Evolutionary conservation across 1,140 invertebrate species (phyloP).

Genomic region (Drosophila nigrodunni): DNA sequence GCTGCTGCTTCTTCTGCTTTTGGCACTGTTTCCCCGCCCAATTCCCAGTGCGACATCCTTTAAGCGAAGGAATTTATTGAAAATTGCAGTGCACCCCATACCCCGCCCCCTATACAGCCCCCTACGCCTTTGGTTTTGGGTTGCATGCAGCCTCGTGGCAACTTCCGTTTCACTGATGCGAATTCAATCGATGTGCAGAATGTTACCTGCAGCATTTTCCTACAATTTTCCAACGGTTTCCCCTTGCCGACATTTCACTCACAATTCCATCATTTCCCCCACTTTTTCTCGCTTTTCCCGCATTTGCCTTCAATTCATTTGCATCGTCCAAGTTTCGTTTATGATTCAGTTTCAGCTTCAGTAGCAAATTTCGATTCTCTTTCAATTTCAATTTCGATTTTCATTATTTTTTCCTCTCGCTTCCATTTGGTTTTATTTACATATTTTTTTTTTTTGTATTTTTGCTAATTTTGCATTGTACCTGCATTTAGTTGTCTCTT

Average conservation of each 20-base stretch:
- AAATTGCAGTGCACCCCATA: slow-evolving; percentile 59
- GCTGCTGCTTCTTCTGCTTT: slow-evolving; percentile 17
- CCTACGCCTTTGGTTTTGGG: neutral
- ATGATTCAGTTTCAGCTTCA: slow-evolving; percentile 7
- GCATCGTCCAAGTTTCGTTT: slow-evolving; percentile 55
- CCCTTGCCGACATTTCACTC: neutral
- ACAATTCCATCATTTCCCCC: neutral
- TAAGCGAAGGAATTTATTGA: slow-evolving; percentile 71
- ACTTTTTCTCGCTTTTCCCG: neutral
- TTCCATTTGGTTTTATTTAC: neutral
- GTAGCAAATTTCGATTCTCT: slow-evolving; percentile 25
- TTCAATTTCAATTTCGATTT: slow-evolving; percentile 21
- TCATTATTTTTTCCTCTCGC: neutral
- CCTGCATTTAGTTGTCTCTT: slow-evolving; percentile 62
- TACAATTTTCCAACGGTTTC: neutral
- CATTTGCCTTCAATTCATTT: slow-evolving; percentile 46
- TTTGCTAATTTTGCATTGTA: slow-evolving; percentile 39
- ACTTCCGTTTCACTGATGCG: slow-evolving; percentile 76
- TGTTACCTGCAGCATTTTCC: slow-evolving; percentile 56
- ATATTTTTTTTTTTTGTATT: neutral
- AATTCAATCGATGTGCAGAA: slow-evolving; percentile 72
- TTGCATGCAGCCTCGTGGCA: slow-evolving; percentile 38
- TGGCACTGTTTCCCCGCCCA: slow-evolving; percentile 6
- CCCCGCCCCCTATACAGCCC: neutral
- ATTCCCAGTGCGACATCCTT: slow-evolving; percentile 54